Conservation (phyloP, 2,113 vertebrate genomes). For the Callithrix jacchus region DNA sequence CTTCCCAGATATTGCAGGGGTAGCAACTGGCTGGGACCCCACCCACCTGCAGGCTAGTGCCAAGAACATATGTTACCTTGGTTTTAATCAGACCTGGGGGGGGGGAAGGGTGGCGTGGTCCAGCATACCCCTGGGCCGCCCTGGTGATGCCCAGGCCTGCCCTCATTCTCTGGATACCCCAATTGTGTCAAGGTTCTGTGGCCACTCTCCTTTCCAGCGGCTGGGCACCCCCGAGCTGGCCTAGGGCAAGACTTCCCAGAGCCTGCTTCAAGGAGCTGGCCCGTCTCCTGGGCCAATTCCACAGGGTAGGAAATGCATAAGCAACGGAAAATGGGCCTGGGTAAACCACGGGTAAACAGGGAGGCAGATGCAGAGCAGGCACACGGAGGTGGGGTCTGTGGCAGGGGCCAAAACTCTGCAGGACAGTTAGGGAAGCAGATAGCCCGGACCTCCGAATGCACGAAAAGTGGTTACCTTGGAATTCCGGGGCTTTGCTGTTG, state of each 20-base stretch:
- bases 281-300: neutral
- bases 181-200: neutral
- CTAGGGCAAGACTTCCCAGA: neutral
- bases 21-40: neutral
- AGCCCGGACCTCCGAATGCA: fast-evolving
- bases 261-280: neutral
- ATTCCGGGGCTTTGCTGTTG: neutral
- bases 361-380: neutral
- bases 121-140: fast-evolving
- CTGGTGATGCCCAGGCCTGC: neutral
- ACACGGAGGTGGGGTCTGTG: neutral
- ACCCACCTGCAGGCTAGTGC: neutral
- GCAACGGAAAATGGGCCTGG: neutral
- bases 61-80: neutral
- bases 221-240: neutral
- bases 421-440: neutral
- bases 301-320: neutral
- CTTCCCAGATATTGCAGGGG: neutral
- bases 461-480: neutral
- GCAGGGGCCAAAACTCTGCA: neutral
- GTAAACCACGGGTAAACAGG: neutral
- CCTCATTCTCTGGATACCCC: neutral
- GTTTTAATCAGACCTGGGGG: fast-evolving
- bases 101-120: neutral
- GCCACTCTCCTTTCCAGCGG: neutral